Conservation (phyloP, 2,113 vertebrate genomes). For the Agapornis roseicollis region DNA sequence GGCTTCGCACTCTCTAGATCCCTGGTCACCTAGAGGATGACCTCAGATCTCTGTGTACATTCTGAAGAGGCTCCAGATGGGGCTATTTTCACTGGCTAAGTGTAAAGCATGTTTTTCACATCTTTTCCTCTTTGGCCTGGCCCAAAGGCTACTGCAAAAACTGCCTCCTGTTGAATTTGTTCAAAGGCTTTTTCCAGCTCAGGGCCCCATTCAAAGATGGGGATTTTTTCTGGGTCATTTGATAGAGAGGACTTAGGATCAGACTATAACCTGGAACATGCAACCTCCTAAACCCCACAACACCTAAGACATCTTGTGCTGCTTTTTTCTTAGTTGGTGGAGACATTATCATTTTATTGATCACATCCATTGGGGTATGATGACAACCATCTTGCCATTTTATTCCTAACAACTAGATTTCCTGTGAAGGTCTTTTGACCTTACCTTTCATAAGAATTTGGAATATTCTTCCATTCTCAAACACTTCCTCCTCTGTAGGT, state of each 20-base stretch:
- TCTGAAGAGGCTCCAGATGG: not conserved
- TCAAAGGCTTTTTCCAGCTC: not conserved
- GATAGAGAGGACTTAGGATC: not conserved
- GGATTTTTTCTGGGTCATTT: not conserved
- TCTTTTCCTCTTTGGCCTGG: not conserved
- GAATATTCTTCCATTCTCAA: not conserved
- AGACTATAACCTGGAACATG: not conserved
- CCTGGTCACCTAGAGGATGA: rapidly evolving
- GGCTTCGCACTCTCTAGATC: not conserved
- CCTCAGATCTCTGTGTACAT: not conserved
- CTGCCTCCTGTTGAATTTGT: not conserved
- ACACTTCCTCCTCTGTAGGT: not conserved
- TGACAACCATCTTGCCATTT: not conserved
- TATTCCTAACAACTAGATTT: not conserved
- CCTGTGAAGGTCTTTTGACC: not conserved
- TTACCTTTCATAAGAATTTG: not conserved
- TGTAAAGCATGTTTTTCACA: not conserved
- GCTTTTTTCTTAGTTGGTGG: not conserved
- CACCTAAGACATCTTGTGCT: not conserved
- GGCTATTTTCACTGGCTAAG: not conserved
- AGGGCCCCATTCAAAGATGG: not conserved
- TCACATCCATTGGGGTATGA: not conserved
- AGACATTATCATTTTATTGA: not conserved
- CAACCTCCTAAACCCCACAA: not conserved
- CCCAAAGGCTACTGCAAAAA: not conserved